phyloP scores from a whole-genome alignment of 2,888 invertebrate genomes.

The Idaea straminata region DNA sequence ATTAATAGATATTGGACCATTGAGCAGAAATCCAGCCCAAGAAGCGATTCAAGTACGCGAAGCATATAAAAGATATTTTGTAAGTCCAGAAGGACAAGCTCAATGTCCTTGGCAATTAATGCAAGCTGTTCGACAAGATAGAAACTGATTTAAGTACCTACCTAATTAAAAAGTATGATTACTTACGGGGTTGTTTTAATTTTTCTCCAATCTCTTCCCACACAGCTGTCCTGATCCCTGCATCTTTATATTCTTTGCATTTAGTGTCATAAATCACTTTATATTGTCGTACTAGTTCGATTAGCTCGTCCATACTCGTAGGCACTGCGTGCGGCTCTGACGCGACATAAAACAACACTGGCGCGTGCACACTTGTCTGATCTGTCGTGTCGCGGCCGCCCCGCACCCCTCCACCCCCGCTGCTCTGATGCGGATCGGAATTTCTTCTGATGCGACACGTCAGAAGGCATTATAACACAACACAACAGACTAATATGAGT shows the following conservation, averaged over 20 bases:
- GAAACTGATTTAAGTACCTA: slow-evolving; percentile 15
- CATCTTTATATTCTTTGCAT: slow-evolving; percentile 21
- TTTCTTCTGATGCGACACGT: too few species aligned
- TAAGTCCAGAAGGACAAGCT: slow-evolving; percentile 20
- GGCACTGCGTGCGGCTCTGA: neutral
- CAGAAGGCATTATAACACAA: slow-evolving; percentile 5
- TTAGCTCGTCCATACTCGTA: slow-evolving; percentile 11
- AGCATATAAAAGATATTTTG: slow-evolving; percentile 21
- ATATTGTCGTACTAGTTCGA: slow-evolving; percentile 21
- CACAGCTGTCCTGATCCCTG: slow-evolving; percentile 20
- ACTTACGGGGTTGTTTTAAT: slow-evolving; percentile 27
- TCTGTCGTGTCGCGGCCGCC: too few species aligned
- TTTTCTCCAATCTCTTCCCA: slow-evolving; percentile 24
- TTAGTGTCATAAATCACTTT: slow-evolving; percentile 21
- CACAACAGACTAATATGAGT: slow-evolving; percentile 11
- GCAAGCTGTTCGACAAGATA: slow-evolving; percentile 16
- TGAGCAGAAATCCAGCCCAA: slow-evolving; percentile 18
- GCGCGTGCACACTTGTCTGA: slow-evolving; percentile 10
- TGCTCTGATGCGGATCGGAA: too few species aligned
- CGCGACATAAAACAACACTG: slow-evolving; percentile 5
- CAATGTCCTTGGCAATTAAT: slow-evolving; percentile 22
- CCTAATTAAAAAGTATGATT: slow-evolving; percentile 20
- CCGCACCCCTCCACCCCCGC: too few species aligned
- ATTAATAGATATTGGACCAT: slow-evolving; percentile 10
- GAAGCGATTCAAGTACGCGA: slow-evolving; percentile 22